A percentile compares a stretch with the other conserved stretches of the same genome.
Evolutionary conservation across 37 sponge, comb jelly and placozoan species (phyloP).

Genomic region (Theonella swinhoei): DNA sequence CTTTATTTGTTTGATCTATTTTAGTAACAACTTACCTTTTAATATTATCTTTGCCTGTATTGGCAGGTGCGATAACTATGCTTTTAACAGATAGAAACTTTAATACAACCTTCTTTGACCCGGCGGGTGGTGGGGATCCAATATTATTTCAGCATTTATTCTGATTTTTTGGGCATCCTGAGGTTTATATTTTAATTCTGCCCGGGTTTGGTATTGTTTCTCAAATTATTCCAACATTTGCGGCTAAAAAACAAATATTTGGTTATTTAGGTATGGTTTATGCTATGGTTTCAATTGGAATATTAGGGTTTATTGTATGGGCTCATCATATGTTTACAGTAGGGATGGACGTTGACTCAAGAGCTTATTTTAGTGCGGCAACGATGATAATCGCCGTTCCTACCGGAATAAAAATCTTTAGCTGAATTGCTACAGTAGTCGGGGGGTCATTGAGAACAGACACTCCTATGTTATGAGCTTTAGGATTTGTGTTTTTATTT

Average conservation of each 20-base stretch:
- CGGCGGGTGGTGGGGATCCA: slow-evolving; percentile 91
- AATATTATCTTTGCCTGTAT: slow-evolving; percentile 87
- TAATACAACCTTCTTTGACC: slow-evolving; percentile 93
- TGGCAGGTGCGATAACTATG: slow-evolving; percentile 90
- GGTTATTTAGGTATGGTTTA: slow-evolving; percentile 91
- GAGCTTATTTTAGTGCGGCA: slow-evolving; percentile 91
- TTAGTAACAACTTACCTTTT: slow-evolving; percentile 82
- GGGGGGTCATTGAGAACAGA: slow-evolving; percentile 75
- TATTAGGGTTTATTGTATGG: slow-evolving; percentile 92
- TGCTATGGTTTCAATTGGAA: slow-evolving; percentile 88
- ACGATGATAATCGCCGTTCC: slow-evolving; percentile 93
- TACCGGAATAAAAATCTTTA: slow-evolving; percentile 91
- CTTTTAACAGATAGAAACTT: slow-evolving; percentile 89
- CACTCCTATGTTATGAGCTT: slow-evolving; percentile 86
- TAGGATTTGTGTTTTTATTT: slow-evolving; percentile 94
- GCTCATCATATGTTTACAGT: slow-evolving; percentile 93
- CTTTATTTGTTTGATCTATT: slow-evolving; percentile 89
- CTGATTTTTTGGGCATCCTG: slow-evolving; percentile 94
- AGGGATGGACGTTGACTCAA: slow-evolving; percentile 92
- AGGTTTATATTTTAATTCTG: slow-evolving; percentile 87
- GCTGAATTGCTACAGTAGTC: slow-evolving; percentile 79
- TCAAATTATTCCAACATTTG: slow-evolving; percentile 77
- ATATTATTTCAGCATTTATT: slow-evolving; percentile 93
- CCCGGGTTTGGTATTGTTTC: slow-evolving; percentile 91
- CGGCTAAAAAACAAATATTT: slow-evolving; percentile 86